Conservation (phyloP, 2,888 invertebrate genomes). For the Ophion slaviceki region DNA sequence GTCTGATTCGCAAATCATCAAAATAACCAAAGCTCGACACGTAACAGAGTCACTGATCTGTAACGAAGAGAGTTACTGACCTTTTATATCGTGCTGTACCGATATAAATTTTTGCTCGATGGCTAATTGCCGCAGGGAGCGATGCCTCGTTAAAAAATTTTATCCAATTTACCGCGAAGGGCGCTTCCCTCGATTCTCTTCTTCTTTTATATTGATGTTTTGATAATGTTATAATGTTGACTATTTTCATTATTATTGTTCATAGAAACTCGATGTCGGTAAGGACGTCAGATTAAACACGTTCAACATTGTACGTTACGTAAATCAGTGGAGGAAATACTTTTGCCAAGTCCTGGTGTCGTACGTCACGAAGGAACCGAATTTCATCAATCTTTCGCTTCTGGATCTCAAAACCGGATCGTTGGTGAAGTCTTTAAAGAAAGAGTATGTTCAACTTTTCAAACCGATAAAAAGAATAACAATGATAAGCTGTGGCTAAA, state of each 20-base stretch:
- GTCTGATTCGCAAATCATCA: too few relatives aligned
- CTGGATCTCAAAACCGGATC: conserved; percentile 77
- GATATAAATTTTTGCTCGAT: too few relatives aligned
- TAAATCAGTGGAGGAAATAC: conserved; percentile 66
- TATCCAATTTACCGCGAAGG: too few relatives aligned
- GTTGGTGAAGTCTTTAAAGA: conserved; percentile 65
- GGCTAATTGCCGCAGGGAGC: too few relatives aligned
- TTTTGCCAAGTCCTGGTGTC: conserved; percentile 75
- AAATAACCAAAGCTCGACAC: too few relatives aligned
- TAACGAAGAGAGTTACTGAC: too few relatives aligned
- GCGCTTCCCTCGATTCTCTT: too few relatives aligned
- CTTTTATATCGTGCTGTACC: too few relatives aligned
- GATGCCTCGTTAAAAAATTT: too few relatives aligned
- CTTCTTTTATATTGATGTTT: too few relatives aligned
- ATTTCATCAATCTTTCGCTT: conserved; percentile 70
- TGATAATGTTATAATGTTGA: not conserved
- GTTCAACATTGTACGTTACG: conserved; percentile 78
- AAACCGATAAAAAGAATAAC: not conserved
- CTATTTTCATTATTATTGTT: conserved; percentile 12
- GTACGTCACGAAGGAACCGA: conserved; percentile 68
- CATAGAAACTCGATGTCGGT: conserved; percentile 73
- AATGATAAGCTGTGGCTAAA: not conserved
- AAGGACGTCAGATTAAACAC: conserved; percentile 75
- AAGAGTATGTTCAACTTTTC: conserved; percentile 65
- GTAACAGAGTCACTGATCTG: too few relatives aligned